phyloP scores from a whole-genome alignment of 2,797 vertebrate species.

The Nasua narica region DNA sequence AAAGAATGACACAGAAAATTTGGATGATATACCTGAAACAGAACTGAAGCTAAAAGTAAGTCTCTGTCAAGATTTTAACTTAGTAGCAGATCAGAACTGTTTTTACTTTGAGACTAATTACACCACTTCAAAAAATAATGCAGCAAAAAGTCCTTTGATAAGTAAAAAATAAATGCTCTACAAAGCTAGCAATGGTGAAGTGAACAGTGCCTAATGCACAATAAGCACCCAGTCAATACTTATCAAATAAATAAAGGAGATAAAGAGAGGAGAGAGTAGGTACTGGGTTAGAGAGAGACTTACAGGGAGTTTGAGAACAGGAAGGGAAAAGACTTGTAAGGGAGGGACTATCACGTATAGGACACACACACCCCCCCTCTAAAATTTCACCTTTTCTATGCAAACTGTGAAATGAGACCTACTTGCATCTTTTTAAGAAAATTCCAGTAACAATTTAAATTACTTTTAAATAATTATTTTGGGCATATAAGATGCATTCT shows the following conservation, averaged over 20 bases:
- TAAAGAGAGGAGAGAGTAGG: not conserved
- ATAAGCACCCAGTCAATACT: not conserved
- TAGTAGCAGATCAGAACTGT: not conserved
- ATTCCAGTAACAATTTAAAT: not conserved
- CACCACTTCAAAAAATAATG: not conserved
- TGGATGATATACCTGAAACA: not conserved
- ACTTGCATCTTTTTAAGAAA: not conserved
- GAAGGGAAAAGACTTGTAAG: not conserved
- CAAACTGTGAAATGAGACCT: not conserved
- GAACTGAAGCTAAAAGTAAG: not conserved
- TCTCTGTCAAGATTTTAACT: not conserved
- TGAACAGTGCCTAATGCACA: not conserved
- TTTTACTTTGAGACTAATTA: not conserved
- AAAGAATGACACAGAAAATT: constrained; percentile 29
- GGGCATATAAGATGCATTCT: not conserved
- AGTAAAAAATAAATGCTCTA: not conserved
- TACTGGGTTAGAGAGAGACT: not conserved
- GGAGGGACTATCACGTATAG: not conserved
- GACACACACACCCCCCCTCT: not conserved
- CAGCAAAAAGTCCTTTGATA: not conserved
- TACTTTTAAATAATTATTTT: not conserved
- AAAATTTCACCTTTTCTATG: not conserved
- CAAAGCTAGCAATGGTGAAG: not conserved
- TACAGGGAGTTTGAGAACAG: not conserved
- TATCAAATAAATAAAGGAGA: not conserved